Evolutionary conservation across 2,888 invertebrate genomes (phyloP).

Genomic region (Rotaria macrura): DNA sequence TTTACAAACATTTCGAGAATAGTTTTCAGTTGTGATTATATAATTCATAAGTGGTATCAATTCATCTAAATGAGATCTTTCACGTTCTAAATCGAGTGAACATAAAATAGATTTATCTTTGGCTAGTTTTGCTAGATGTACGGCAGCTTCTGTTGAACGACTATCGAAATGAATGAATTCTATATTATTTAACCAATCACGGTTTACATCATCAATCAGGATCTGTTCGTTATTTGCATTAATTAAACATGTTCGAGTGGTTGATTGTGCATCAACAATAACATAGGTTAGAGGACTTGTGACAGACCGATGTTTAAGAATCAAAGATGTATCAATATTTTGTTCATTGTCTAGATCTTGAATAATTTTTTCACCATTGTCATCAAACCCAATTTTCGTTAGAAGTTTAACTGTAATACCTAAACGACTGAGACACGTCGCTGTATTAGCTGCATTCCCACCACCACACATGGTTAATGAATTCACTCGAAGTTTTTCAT

Average conservation of each 20-base stretch:
- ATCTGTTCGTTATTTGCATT: not conserved
- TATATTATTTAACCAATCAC: not conserved
- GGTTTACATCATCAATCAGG: not conserved
- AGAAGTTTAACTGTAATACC: not conserved
- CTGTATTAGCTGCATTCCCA: not conserved
- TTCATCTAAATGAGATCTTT: not conserved
- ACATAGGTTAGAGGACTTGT: not conserved
- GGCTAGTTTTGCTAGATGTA: not conserved
- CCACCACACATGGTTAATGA: not conserved
- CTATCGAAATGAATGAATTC: constrained; percentile 18
- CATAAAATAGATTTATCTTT: not conserved
- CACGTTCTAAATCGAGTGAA: not conserved
- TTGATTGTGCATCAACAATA: not conserved
- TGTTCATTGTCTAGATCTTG: not conserved
- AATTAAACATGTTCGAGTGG: not conserved
- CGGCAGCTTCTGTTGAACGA: not conserved
- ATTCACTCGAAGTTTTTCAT: not conserved
- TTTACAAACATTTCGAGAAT: not conserved
- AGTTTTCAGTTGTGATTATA: constrained; percentile 1
- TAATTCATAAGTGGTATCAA: not conserved
- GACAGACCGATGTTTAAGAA: not conserved
- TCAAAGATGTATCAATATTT: not conserved
- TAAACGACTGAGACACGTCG: not conserved
- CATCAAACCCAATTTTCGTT: not conserved
- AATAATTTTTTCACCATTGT: not conserved